These are phyloP conservation scores for Andricus grossulariae DNA, from an alignment of 1,140 invertebrate genomes.

Conservation along the genomic window DNA sequence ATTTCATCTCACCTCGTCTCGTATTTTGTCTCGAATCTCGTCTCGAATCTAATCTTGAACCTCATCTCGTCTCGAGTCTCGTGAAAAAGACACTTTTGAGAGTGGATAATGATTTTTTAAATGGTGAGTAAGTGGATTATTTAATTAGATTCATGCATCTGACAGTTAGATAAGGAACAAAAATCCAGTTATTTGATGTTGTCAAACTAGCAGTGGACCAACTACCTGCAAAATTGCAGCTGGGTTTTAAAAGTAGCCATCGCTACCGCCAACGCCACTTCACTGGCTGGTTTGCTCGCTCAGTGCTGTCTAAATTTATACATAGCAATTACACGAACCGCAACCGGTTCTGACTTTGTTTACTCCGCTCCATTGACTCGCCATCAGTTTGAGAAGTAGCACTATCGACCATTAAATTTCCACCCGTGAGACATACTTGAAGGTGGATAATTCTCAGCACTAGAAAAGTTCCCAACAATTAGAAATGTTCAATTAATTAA, in stretches of 20 bases:
- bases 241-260: conserved; percentile 21
- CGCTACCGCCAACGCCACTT: conserved; percentile 7
- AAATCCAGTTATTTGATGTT: not conserved
- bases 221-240: conserved; percentile 5
- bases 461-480: not conserved
- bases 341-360: conserved; percentile 61
- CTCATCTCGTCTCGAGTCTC: not conserved
- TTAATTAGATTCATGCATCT: not conserved
- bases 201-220: not conserved
- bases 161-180: not conserved
- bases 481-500: too few species aligned
- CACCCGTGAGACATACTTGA: conserved; percentile 15
- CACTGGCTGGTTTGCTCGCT: conserved; percentile 37
- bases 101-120: too few species aligned
- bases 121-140: too few species aligned
- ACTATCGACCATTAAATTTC: conserved; percentile 47
- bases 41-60: too few species aligned
- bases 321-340: conserved; percentile 57
- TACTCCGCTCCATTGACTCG: conserved; percentile 58
- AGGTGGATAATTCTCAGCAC: not conserved
- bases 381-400: conserved; percentile 37
- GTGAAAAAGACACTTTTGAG: too few species aligned
- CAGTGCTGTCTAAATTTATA: conserved; percentile 58
- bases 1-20: not conserved
- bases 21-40: too few species aligned